Conservation (phyloP, 2,797 vertebrate species). For the Pipistrellus kuhlii region DNA sequence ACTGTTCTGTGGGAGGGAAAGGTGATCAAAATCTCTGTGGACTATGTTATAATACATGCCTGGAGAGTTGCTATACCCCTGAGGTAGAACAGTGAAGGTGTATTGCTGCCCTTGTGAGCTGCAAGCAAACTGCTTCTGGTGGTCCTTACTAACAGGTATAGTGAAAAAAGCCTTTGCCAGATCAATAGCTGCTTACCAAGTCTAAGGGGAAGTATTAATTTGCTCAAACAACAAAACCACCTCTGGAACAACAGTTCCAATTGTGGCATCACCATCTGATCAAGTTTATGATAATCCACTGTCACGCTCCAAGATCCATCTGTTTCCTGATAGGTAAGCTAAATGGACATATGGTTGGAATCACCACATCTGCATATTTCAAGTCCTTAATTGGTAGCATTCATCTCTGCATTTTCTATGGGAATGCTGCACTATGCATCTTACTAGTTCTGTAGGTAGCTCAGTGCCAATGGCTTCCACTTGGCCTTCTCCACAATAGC, state of each 20-base stretch:
- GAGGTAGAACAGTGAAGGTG: neutral
- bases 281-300: constrained; percentile 28
- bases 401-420: constrained; percentile 1
- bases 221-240: neutral
- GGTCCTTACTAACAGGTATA: neutral
- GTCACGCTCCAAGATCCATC: neutral
- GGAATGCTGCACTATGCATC: neutral
- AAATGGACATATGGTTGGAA: neutral
- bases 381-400: neutral
- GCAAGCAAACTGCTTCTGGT: neutral
- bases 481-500: neutral
- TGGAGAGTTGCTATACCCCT: neutral
- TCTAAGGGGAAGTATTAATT: constrained; percentile 15
- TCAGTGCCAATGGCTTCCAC: neutral
- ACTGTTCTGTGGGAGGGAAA: neutral
- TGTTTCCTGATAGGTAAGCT: constrained; percentile 45
- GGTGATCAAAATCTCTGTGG: neutral
- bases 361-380: neutral
- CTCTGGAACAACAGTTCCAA: neutral
- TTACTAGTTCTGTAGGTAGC: constrained; percentile 18
- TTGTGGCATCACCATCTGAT: neutral
- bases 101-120: neutral
- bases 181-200: neutral
- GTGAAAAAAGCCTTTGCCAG: neutral
- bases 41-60: neutral